phyloP scores from a whole-genome alignment of 2,888 invertebrate genomes.

The Hydroisotoma schaefferi region DNA sequence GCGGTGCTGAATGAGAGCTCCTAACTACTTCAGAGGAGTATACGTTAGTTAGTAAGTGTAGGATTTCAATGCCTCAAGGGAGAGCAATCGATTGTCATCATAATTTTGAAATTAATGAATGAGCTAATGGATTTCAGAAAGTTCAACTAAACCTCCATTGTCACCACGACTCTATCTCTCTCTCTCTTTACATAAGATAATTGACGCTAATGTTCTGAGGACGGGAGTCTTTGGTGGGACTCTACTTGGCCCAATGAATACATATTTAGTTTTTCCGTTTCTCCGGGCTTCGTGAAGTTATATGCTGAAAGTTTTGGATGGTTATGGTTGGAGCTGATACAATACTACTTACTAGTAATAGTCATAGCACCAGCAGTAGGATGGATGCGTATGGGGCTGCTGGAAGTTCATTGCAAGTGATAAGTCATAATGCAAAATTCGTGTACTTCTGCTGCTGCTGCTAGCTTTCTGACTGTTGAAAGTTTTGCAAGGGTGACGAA shows the following conservation, averaged over 20 bases:
- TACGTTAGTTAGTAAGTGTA: too few species aligned
- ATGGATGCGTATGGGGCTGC: too few species aligned
- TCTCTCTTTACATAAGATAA: constrained; percentile 35
- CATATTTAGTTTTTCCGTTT: too few species aligned
- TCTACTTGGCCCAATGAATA: too few species aligned
- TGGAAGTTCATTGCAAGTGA: constrained; percentile 22
- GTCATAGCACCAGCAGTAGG: too few species aligned
- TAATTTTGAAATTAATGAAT: constrained; percentile 7
- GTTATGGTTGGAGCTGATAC: too few species aligned
- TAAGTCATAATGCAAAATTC: constrained; percentile 45
- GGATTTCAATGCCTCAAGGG: neutral
- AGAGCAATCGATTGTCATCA: constrained; percentile 8
- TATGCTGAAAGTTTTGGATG: too few species aligned
- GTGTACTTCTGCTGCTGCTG: constrained; percentile 39
- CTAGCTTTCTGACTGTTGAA: constrained; percentile 10
- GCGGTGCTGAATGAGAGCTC: too few species aligned
- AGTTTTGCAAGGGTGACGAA: neutral
- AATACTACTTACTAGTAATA: too few species aligned
- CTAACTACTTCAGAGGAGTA: too few species aligned
- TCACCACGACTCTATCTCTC: constrained; percentile 14
- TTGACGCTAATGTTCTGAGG: constrained; percentile 42
- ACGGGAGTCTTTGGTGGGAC: neutral
- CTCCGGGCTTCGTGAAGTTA: too few species aligned
- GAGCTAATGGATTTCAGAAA: constrained; percentile 18
- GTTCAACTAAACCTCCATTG: constrained; percentile 12